phyloP scores from a whole-genome alignment of 2,888 invertebrate species.

The Ptilodon capucinus region DNA sequence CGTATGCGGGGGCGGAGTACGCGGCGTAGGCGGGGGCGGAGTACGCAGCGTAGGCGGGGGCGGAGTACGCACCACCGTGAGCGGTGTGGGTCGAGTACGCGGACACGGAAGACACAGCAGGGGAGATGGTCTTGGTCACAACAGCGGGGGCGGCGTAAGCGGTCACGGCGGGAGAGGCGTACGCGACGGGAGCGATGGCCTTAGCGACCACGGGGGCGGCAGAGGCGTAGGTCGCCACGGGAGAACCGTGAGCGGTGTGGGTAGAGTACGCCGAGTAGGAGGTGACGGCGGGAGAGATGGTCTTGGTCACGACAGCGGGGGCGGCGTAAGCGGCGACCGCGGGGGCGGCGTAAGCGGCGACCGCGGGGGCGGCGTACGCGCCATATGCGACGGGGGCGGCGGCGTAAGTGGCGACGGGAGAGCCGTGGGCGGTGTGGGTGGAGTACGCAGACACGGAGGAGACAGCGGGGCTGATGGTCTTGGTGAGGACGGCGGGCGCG shows the following conservation, averaged over 20 bases:
- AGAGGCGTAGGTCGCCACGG: slow-evolving; percentile 48
- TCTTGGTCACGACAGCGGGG: slow-evolving; percentile 43
- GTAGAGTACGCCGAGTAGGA: slow-evolving; percentile 66
- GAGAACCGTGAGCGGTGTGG: slow-evolving; percentile 46
- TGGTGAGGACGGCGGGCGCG: slow-evolving; percentile 59
- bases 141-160: slow-evolving; percentile 43
- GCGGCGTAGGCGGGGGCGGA: slow-evolving; percentile 52
- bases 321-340: slow-evolving; percentile 71
- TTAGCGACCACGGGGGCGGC: slow-evolving; percentile 51
- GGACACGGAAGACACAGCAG: slow-evolving; percentile 52
- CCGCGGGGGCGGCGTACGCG: slow-evolving; percentile 55
- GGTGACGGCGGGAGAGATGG: slow-evolving; percentile 43
- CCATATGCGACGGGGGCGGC: slow-evolving; percentile 46
- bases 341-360: slow-evolving; percentile 36
- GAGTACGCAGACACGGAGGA: slow-evolving; percentile 59
- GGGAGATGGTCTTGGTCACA: slow-evolving; percentile 47
- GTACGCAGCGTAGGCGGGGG: slow-evolving; percentile 52
- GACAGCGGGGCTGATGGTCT: slow-evolving; percentile 62
- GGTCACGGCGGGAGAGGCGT: slow-evolving; percentile 46
- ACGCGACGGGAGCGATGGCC: slow-evolving; percentile 55
- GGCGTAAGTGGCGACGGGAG: slow-evolving; percentile 45
- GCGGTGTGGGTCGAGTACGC: slow-evolving; percentile 53
- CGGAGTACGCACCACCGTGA: slow-evolving; percentile 52
- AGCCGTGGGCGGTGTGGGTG: slow-evolving; percentile 43
- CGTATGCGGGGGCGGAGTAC: slow-evolving; percentile 47